Conservation (phyloP, 2,113 vertebrate genomes). For the Cygnus buccinator region DNA sequence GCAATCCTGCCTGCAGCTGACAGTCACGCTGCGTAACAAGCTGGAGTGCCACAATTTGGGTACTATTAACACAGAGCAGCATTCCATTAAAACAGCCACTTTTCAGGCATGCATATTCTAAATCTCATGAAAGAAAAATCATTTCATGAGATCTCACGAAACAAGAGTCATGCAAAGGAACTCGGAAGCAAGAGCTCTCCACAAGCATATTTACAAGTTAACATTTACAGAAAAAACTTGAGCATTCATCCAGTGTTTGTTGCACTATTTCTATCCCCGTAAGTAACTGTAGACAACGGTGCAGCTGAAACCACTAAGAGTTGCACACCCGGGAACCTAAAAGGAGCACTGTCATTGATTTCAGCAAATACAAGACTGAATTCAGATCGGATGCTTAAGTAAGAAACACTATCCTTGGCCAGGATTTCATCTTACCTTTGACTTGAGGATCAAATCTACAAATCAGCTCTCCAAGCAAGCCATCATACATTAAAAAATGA, state of each 20-base stretch:
- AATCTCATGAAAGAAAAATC: neutral
- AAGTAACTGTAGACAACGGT: neutral
- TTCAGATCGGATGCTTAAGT: neutral
- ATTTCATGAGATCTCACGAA: neutral
- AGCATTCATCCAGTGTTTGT: neutral
- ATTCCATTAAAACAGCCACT: neutral
- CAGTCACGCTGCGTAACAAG: neutral
- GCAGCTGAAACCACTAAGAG: neutral
- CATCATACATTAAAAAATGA: neutral
- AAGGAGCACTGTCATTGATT: rapidly evolving
- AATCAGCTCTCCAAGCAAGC: neutral
- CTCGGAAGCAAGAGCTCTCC: neutral
- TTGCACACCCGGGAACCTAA: neutral
- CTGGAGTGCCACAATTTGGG: neutral
- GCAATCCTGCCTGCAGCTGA: neutral
- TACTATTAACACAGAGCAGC: neutral
- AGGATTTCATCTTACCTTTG: neutral
- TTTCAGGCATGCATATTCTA: too few relatives aligned
- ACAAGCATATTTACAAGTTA: neutral
- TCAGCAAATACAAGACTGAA: neutral
- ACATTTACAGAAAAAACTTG: neutral
- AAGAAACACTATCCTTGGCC: neutral
- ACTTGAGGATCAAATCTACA: neutral
- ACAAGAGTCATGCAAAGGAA: neutral
- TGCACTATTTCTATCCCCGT: neutral